Base-by-base conservation (phyloP, 2,797 vertebrate species). In the Podargus strigoides region DNA sequence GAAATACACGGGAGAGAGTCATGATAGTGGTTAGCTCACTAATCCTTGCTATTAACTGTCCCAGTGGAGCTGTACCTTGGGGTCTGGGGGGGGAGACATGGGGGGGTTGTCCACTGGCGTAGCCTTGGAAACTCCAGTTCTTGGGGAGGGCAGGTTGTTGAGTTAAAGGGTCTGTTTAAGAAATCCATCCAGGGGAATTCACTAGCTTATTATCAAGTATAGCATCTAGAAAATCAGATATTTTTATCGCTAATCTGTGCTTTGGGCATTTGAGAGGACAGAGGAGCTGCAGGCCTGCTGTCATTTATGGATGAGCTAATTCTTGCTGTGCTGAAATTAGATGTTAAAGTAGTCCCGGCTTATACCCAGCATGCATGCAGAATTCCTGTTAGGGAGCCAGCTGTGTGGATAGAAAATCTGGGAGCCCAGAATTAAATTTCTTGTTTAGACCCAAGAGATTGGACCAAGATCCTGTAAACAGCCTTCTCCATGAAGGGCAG, bases 261-360 rank as follows among this genome's bases (percentile, higher is more conserved):
- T 79, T 83, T 94, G 64, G 72, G 82, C 70, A 93, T 90, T 67
- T 14, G 72, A 88, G 80, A 87, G 93, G 93, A 87, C 74, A 83
- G 90, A 89, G 87, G 68, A 84, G 75, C 68, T 94, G 87, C 73
- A 90, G 85, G 58, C 46, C 70, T 77, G 90, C 84, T 96, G 87
- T 95, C 75, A 83, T 94, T 96, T 96, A 85, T 92, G 87, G 93
- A 95, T 93, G 89, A 85, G 93, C 80, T 91, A 91, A 95, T 96
- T 97, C 93, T 88, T 95, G 92, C 93, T 88, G 90, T 66, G 90
- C 90, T 86, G 87, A 93, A 94, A 95, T 95, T 89, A 90, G 97
- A 94, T 96, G 80, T 85, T 95, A 80, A 92, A 97, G 84, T 56
- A 89, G 87, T 58, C 64, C 78, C 74, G 47, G 94, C 66, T 95